These are phyloP conservation scores for Eptesicus fuscus DNA, from an alignment of 2,113 vertebrate genomes.

Conservation along the genomic window DNA sequence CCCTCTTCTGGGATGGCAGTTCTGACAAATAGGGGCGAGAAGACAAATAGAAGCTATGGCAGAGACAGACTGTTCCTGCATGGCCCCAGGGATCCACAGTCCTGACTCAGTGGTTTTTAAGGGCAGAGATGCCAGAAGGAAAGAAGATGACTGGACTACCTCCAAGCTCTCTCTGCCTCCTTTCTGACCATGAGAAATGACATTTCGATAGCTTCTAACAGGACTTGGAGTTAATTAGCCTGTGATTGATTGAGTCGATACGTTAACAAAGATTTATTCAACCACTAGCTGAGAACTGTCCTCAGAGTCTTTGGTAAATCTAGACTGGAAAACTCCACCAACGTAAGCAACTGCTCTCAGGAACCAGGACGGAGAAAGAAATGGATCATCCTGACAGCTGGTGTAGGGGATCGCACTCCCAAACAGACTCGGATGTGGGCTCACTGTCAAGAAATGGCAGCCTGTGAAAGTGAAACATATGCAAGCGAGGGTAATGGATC, in stretches of 20 bases:
- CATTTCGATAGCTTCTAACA: constrained; percentile 7
- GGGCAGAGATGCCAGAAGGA: not conserved
- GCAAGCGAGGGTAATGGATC: not conserved
- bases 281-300: not conserved
- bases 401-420: not conserved
- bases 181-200: not conserved
- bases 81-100: too few relatives aligned
- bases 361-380: not conserved
- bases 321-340: not conserved
- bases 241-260: not conserved
- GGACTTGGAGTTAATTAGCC: constrained; percentile 49
- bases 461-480: not conserved
- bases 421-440: not conserved
- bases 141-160: not conserved
- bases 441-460: not conserved
- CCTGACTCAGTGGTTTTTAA: not conserved
- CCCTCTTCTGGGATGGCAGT: not conserved
- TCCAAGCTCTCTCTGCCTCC: not conserved
- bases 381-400: not conserved
- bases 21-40: not conserved
- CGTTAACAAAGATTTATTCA: constrained; percentile 18
- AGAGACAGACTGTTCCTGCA: not conserved
- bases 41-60: not conserved
- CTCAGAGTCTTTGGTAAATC: not conserved
- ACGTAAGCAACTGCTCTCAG: not conserved